phyloP scores from a whole-genome alignment of 2,888 invertebrate genomes.

The Eilema griseolum region DNA sequence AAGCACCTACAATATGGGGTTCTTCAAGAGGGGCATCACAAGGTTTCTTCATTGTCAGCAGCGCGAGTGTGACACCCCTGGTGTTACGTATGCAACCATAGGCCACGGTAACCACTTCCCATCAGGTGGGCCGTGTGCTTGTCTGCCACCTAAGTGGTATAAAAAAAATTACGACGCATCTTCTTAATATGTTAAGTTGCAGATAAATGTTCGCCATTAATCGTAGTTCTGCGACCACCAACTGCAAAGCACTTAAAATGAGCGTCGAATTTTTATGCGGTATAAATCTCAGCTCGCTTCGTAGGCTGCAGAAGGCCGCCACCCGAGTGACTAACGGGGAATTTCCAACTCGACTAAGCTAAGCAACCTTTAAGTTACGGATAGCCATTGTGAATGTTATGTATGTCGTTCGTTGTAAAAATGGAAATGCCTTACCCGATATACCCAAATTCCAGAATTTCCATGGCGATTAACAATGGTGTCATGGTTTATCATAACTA shows the following conservation, averaged over 20 bases:
- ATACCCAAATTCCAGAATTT: too few relatives aligned
- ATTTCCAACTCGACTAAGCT: constrained; percentile 32
- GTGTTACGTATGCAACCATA: too few relatives aligned
- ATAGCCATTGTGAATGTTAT: constrained; percentile 8
- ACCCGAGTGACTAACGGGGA: constrained; percentile 37
- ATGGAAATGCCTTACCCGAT: not conserved
- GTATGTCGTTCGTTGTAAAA: not conserved
- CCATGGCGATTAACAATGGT: too few relatives aligned
- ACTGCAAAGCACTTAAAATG: constrained; percentile 1
- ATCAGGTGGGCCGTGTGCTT: too few relatives aligned
- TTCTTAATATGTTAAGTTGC: not conserved
- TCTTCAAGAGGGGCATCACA: too few relatives aligned
- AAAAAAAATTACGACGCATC: not conserved
- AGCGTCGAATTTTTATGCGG: constrained; percentile 15
- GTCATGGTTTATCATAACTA: too few relatives aligned
- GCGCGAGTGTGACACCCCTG: too few relatives aligned
- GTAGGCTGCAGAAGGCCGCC: constrained; percentile 21
- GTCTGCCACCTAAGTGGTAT: too few relatives aligned
- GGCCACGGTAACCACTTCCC: too few relatives aligned
- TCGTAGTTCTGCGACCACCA: not conserved
- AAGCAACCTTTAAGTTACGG: constrained; percentile 14
- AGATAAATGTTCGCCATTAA: not conserved
- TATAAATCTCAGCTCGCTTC: not conserved
- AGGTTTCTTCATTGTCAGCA: too few relatives aligned
- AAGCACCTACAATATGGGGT: too few relatives aligned